Base-by-base conservation (phyloP, 1,140 invertebrate species). In the Drosophila arizonae region DNA sequence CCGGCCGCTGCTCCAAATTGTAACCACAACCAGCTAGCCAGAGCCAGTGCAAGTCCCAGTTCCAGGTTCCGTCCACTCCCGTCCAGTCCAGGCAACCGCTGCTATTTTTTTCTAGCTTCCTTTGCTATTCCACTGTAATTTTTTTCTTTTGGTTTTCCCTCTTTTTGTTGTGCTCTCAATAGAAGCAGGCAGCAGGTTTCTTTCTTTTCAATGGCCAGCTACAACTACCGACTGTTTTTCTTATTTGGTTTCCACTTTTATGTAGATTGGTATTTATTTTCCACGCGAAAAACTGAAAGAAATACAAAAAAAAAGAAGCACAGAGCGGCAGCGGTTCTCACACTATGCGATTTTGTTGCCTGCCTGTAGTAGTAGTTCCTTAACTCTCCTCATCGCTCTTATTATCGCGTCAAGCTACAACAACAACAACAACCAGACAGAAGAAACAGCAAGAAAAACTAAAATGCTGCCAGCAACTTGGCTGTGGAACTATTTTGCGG, bases 231-330 rank as follows among this genome's bases (percentile, higher is more conserved):
- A 71, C 69, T 81, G 79, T 88, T 88, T 87, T 82, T 87, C 67
- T 77, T 87, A 88, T 88, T 87, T 82, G 79, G 79, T 82, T 82
- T 88, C 82, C 79, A 88, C 82, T 87, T 87, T 87, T 87, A 87
- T 87, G 82, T 88, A 87, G 84, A 87, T 87, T 87, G 79, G 84
- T 87, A 87, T 87, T 87, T 87, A 88, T 87, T 88, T 87, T 88
- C 84, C 76, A 74, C 84, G 84, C 84, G 81, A 81, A 86, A 85
- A 85, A 77, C 70, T 57, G 65, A 58, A 63, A 80, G 77, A 78
- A 78, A 77, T 26, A 50, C 50, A 68, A 62, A 39, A 60, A 56
- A 2, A 55, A 50, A 50, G 8, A 46, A 21, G 15, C 26, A 28
- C n/a, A 67, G 57, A 70, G 76, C 66, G 45, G 62, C 67, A 82